phyloP scores from a whole-genome alignment of 2,888 invertebrate genomes.

The Biston betularia region DNA sequence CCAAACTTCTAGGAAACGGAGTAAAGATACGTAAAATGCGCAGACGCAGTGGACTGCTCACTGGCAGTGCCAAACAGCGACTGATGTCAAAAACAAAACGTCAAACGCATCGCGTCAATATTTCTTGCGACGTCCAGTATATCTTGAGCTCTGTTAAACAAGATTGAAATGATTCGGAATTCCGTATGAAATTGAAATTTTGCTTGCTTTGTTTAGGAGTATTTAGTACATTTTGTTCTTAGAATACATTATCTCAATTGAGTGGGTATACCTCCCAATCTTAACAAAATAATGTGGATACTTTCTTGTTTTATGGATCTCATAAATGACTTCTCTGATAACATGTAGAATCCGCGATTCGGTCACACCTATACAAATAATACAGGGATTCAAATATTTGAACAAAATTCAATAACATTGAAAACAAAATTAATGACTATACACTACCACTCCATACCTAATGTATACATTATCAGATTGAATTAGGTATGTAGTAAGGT shows the following conservation, averaged over 20 bases:
- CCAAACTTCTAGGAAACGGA: constrained; percentile 21
- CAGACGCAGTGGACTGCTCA: constrained; percentile 77
- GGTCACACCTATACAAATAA: not conserved
- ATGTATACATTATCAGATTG: too few relatives aligned
- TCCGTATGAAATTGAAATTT: constrained; percentile 19
- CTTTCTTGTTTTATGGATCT: too few relatives aligned
- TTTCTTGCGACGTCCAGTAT: constrained; percentile 29
- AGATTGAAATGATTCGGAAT: constrained; percentile 23
- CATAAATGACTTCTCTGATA: not conserved
- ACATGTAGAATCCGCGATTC: not conserved
- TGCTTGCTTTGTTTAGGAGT: constrained; percentile 9
- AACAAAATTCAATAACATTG: too few relatives aligned
- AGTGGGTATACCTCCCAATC: not conserved
- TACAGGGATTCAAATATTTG: too few relatives aligned
- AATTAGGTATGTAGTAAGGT: too few relatives aligned
- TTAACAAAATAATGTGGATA: not conserved
- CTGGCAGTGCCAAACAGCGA: constrained; percentile 82
- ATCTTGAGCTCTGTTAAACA: constrained; percentile 31
- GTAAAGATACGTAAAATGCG: constrained; percentile 25
- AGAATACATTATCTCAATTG: not conserved
- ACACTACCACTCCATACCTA: too few relatives aligned
- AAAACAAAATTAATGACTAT: too few relatives aligned
- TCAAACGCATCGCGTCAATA: constrained; percentile 15
- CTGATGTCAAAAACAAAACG: constrained; percentile 55
- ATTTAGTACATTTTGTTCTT: not conserved